These are phyloP conservation scores for Pteromalus puparum DNA, from an alignment of 1,140 invertebrate species.

Conservation along the genomic window DNA sequence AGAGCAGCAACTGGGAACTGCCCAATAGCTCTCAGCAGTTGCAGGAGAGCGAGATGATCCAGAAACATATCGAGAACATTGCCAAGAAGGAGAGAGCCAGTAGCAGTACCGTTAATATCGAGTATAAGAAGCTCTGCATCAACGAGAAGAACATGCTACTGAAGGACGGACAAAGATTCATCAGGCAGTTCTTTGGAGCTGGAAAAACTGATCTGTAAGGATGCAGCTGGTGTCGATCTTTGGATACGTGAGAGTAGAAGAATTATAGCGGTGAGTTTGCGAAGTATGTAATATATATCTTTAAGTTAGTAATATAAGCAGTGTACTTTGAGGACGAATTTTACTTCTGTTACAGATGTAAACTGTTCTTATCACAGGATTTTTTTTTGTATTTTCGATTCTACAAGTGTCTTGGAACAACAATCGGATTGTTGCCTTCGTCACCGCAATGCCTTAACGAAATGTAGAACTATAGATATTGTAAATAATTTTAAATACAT, in stretches of 20 bases:
- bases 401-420: background rate
- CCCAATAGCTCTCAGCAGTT: background rate
- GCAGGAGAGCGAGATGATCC: background rate
- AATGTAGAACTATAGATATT: background rate
- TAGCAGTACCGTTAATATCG: slow-evolving; percentile 22
- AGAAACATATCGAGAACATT: slow-evolving; percentile 19
- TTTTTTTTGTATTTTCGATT: background rate
- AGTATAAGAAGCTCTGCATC: slow-evolving; percentile 30
- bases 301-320: too few relatives aligned
- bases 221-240: background rate
- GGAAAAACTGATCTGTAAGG: slow-evolving; percentile 28
- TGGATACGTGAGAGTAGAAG: too few relatives aligned
- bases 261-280: background rate
- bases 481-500: too few relatives aligned
- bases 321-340: too few relatives aligned
- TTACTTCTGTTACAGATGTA: too few relatives aligned
- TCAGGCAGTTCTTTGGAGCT: slow-evolving; percentile 21
- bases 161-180: slow-evolving; percentile 30
- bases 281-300: too few relatives aligned
- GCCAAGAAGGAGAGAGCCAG: background rate
- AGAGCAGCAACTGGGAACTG: background rate
- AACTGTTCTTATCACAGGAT: too few relatives aligned
- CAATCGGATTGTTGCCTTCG: too few relatives aligned
- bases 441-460: background rate
- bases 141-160: slow-evolving; percentile 40